Percentiles rank a stretch among this genome's conserved stretches.
These are phyloP conservation scores for Pristionchus arcanus DNA, from an alignment of 2,888 invertebrate genomes.

Conservation along the genomic window DNA sequence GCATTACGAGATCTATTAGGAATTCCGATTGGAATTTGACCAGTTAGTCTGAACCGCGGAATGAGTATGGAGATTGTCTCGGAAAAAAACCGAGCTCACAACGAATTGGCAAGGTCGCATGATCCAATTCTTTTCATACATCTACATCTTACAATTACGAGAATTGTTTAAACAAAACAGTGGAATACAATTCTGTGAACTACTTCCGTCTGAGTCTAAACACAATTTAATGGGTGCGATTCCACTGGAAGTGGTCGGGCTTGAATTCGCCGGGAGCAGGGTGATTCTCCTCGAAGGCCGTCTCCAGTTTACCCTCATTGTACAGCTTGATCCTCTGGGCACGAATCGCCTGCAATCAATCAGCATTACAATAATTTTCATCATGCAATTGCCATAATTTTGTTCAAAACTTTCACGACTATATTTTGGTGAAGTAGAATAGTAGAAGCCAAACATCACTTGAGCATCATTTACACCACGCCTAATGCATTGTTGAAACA, in stretches of 20 bases:
- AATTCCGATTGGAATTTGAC: too few species aligned
- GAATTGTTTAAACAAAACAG: not conserved
- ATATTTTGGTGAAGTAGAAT: too few species aligned
- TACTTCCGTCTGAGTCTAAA: too few species aligned
- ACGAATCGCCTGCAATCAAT: conserved; percentile 68
- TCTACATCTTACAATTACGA: not conserved
- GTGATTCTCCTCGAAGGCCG: conserved; percentile 68
- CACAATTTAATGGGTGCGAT: conserved; percentile 63
- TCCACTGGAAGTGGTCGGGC: conserved; percentile 74
- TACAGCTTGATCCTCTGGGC: conserved; percentile 73
- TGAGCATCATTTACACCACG: too few species aligned
- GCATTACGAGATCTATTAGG: too few species aligned
- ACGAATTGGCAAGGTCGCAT: not conserved
- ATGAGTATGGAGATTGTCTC: too few species aligned
- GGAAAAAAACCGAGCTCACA: too few species aligned
- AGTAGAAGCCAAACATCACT: too few species aligned
- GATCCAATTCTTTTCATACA: not conserved
- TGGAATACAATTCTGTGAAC: too few species aligned
- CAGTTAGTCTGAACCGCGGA: too few species aligned
- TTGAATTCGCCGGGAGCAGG: conserved; percentile 73
- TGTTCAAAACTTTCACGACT: not conserved
- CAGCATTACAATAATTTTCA: not conserved
- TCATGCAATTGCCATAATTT: not conserved
- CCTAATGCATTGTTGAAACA: too few species aligned
- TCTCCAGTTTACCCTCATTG: conserved; percentile 72